phyloP scores from a whole-genome alignment of 2,797 vertebrate species.

The Vipera ursinii region DNA sequence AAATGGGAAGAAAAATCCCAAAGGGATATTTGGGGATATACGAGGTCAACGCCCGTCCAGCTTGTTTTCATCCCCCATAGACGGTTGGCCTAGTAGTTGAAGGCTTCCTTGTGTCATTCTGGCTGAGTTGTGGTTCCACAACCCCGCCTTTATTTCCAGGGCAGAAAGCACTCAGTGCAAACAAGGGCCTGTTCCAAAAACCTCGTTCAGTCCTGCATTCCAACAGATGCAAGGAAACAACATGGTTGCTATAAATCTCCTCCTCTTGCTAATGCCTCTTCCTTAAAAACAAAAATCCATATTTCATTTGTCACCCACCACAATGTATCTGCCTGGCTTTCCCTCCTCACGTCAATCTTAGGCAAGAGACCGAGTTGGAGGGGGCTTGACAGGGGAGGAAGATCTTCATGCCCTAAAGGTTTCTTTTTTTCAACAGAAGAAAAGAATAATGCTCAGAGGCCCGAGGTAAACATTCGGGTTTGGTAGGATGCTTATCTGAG shows the following conservation, averaged over 20 bases:
- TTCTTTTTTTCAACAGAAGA: too few relatives aligned
- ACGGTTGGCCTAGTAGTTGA: background rate
- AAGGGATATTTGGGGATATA: background rate
- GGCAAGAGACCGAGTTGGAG: background rate
- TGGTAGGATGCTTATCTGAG: background rate
- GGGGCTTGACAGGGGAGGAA: background rate
- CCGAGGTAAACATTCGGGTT: background rate
- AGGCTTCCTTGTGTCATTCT: conserved; percentile 18
- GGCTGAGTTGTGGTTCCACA: conserved; percentile 14
- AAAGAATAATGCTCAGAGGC: background rate
- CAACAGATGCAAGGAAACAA: conserved; percentile 48
- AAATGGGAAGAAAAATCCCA: background rate
- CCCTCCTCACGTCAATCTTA: background rate
- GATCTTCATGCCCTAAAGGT: background rate
- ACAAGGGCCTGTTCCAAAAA: conserved; percentile 41
- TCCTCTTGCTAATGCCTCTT: background rate
- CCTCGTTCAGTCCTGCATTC: conserved; percentile 44
- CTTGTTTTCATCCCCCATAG: background rate
- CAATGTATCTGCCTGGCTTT: background rate
- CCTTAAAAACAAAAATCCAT: background rate
- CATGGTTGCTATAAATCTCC: conserved; percentile 43
- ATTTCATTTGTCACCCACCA: background rate
- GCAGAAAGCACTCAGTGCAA: conserved; percentile 43
- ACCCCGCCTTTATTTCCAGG: conserved; percentile 56
- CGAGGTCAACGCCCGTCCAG: conserved; percentile 12